Evolutionary conservation across 2,113 vertebrate species (phyloP), one percentile per base, ranked within the genome.

Genomic region (Alosa alosa): DNA sequence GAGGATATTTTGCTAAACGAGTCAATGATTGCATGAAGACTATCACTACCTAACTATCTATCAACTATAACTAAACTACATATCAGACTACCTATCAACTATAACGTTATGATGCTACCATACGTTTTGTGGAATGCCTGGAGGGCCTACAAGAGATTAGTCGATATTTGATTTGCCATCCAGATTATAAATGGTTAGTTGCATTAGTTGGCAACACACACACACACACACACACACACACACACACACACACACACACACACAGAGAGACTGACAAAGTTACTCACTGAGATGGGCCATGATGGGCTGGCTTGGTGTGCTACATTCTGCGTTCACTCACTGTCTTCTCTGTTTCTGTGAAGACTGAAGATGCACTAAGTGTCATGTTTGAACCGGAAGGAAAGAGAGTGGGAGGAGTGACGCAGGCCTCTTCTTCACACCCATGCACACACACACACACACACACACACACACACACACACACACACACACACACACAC

Each of bases 181-280:
- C 31, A 31, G 31, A 31, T 31, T 31, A 31, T 31, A 31, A 31
- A 31, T 31, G 31, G 31, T 31, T 31, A 31, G 31, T 31, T 31
- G 31, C 31, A 31, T 31, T 31, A 31, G 31, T 31, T 31, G 31
- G 31, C 31, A 31, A 31, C 83, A 47, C 86, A 15, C 82, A 60
- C 82, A 83, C 52, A 60, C 50, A 41, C 50, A 41, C 31, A 60
- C 52, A 83, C 82, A 83, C 50, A 36, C 82, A 57, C 49, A 57
- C 50, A 83, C 25, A 83, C 82, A 39, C 47, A 83, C 25, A 55
- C 82, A 83, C 45, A 41, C 50, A 57, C 50, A 57, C 25, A 64
- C 1, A 22, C 20, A 17, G 8, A 60, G 1, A 47, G 15, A 82
- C 78, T 84, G 75, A 46, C 22, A 47, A 72, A 13, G 8, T 68